Percentiles rank a stretch among this genome's conserved stretches.
These are phyloP conservation scores for Falcunculus frontatus DNA, from an alignment of 2,113 vertebrate species.

Conservation along the genomic window DNA sequence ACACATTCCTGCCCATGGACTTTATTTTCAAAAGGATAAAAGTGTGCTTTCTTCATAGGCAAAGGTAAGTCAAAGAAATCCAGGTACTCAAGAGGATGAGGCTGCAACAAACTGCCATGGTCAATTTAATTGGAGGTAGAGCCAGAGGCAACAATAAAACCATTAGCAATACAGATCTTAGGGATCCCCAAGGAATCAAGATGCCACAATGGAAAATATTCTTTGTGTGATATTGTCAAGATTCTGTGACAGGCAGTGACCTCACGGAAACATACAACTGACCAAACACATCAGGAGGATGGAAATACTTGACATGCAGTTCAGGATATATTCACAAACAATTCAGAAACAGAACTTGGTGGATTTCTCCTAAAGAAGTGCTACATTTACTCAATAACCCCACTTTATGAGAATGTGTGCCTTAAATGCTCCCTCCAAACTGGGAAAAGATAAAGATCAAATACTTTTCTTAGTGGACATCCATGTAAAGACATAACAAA, in stretches of 20 bases:
- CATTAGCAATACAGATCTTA: constrained; percentile 44
- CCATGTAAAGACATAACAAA: background rate
- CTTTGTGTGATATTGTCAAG: background rate
- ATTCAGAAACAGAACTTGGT: background rate
- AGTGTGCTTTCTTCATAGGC: constrained; percentile 17
- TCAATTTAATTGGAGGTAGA: constrained; percentile 44
- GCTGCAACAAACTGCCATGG: constrained; percentile 9
- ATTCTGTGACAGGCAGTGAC: background rate
- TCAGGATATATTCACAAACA: background rate
- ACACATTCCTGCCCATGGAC: background rate
- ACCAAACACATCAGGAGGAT: background rate
- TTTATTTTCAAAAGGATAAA: constrained; percentile 41
- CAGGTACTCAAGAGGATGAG: constrained; percentile 49
- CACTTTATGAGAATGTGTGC: background rate
- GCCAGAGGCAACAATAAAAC: constrained; percentile 33
- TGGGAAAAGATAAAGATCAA: background rate
- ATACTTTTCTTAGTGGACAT: background rate
- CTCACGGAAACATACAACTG: background rate
- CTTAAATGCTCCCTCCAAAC: background rate
- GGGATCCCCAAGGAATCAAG: background rate
- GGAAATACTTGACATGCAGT: background rate
- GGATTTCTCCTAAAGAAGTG: background rate
- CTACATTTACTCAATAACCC: background rate
- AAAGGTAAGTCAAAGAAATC: constrained; percentile 58
- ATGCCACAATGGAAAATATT: background rate